Evolutionary conservation across 2,888 invertebrate genomes (phyloP), one percentile per base, ranked within the genome.

Genomic region (Carcina quercana): DNA sequence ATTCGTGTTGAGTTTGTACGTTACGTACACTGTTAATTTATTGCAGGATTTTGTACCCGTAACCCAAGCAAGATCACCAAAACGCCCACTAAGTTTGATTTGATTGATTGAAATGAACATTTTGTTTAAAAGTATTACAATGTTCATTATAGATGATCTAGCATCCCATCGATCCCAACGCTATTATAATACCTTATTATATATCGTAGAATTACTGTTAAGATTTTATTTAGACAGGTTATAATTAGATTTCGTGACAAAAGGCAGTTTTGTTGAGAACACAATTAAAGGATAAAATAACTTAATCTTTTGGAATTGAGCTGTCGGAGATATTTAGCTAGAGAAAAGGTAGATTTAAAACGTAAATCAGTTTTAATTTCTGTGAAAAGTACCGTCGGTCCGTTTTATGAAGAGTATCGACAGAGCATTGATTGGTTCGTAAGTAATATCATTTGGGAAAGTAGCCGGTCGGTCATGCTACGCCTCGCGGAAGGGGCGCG

Each of bases 1-100:
- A 57, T 56, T 53, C 57, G 41, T 49, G 54, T 51, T 50, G 54
- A 67, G 62, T 62, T 64, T 59, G 57, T 46, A 38, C 44, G 45
- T 60, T 58, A 62, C 57, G 58, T 52, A 61, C n/a, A n/a, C n/a
- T n/a, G n/a, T n/a, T n/a, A n/a, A n/a, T n/a, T n/a, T n/a, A n/a
- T n/a, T n/a, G n/a, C n/a, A n/a, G n/a, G n/a, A n/a, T n/a, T n/a
- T n/a, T n/a, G n/a, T n/a, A n/a, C n/a, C n/a, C n/a, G n/a, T n/a
- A n/a, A n/a, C n/a, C n/a, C n/a, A n/a, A n/a, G n/a, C n/a, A n/a
- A n/a, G n/a, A n/a, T n/a, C n/a, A n/a, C n/a, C n/a, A n/a, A n/a
- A n/a, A n/a, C n/a, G n/a, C n/a, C n/a, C n/a, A n/a, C n/a, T n/a
- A n/a, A n/a, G n/a, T n/a, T n/a, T n/a, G n/a, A n/a, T n/a, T n/a